These are phyloP conservation scores for Phataginus tricuspis DNA, from an alignment of 2,797 vertebrate species.

Conservation along the genomic window DNA sequence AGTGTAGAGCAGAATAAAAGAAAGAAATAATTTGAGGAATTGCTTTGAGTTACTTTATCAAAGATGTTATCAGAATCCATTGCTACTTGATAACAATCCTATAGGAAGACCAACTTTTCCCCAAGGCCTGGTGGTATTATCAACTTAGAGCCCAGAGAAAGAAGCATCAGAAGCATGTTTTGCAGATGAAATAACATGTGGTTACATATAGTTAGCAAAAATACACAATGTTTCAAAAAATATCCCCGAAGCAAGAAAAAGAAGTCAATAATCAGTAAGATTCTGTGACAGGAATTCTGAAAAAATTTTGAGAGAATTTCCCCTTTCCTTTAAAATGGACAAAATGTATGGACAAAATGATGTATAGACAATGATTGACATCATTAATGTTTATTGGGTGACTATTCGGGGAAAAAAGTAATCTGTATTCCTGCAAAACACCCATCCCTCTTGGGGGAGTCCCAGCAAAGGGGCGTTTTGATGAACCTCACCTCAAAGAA, in stretches of 20 bases:
- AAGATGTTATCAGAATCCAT: background rate
- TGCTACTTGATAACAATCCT: background rate
- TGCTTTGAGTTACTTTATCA: background rate
- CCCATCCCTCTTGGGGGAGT: background rate
- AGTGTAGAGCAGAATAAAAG: background rate
- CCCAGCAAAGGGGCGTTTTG: conserved; percentile 13
- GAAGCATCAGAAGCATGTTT: conserved; percentile 12
- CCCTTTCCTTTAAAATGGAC: background rate
- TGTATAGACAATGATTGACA: background rate
- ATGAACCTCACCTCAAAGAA: background rate
- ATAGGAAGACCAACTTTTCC: background rate
- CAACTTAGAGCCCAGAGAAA: background rate
- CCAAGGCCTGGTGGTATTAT: background rate
- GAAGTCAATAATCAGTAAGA: background rate
- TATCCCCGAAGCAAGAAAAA: background rate
- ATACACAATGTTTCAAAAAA: conserved; percentile 37
- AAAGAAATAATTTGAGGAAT: background rate
- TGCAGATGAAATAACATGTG: background rate
- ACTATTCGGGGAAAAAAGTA: background rate
- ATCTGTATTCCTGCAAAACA: background rate
- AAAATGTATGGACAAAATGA: background rate
- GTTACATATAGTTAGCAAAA: conserved; percentile 36
- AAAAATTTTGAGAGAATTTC: background rate
- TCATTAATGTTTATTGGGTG: background rate
- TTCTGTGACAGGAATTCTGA: background rate